Evolutionary conservation across 2,888 invertebrate species (phyloP), one percentile per base, ranked within the genome.

Genomic region (Lordiphosa fenestrarum): DNA sequence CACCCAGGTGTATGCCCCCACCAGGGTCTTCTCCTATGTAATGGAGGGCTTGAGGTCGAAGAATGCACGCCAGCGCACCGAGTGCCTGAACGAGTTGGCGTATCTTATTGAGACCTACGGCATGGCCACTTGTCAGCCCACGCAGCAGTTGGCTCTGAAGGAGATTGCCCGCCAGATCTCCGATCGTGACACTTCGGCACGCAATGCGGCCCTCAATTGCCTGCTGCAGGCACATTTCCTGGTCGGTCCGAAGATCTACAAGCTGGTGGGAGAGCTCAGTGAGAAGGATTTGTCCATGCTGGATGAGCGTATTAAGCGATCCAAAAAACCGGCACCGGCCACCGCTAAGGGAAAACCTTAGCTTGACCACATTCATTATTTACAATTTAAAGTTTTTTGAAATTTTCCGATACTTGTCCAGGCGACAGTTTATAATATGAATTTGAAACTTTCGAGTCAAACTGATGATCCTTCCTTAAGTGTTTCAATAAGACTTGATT

Each of bases 11-110:
- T 98, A 96, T 90, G 94, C 98, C 0, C 94, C 95, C 30, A 94
- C 94, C 63, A 97, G 97, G 89, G 91, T 98, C 68, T 98, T 97
- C 86, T 93, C 94, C 0, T 96, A 95, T 77, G 91, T 98, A 12
- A 95, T 98, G 94, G 98, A 99, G 76, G 99, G 98, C 1, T 90
- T 98, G 10, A 97, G 98, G 86, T 97, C 98, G 0, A 99, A 99
- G 90, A 99, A 98, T 89, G 96, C 98, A 0, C 92, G 98, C 39
- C 98, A 98, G 88, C 92, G 98, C 84, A 95, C 98, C 90, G 99
- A 98, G 90, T 98, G 99, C 87, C 91, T 99, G 54, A 98, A 98
- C 77, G 96, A 98, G 87, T 92, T 99, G 85, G 95, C 96, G 0
- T 93, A 93, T 57, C 91, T 98, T 53, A 94, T 98, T 52, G 96